These are phyloP conservation scores for Spermophilus dauricus DNA, from an alignment of 2,113 vertebrate species.

Conservation along the genomic window DNA sequence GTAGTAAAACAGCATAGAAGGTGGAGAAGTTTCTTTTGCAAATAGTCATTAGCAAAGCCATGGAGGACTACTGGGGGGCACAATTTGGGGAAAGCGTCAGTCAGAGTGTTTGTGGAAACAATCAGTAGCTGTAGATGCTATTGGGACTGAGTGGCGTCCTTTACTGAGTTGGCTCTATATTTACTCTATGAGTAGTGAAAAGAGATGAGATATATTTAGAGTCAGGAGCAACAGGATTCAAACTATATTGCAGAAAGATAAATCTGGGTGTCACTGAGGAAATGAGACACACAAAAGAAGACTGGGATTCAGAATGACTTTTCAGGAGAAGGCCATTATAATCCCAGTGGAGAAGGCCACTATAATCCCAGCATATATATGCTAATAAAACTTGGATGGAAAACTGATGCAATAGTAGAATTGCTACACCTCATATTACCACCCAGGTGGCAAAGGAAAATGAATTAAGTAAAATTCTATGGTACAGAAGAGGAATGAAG, in stretches of 20 bases:
- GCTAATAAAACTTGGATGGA: neutral
- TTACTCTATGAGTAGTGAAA: neutral
- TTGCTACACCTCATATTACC: neutral
- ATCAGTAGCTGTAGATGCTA: neutral
- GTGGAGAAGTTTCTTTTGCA: neutral
- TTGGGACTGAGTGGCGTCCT: neutral
- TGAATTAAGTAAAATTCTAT: neutral
- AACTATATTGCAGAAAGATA: neutral
- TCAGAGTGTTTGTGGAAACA: neutral
- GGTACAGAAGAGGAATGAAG: neutral
- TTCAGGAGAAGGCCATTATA: neutral
- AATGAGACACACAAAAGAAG: neutral
- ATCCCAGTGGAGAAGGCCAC: neutral
- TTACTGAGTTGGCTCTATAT: neutral
- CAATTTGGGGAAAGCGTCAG: neutral
- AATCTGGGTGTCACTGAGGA: neutral
- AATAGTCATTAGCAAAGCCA: neutral
- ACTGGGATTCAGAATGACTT: constrained; percentile 3
- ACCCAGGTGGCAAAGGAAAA: neutral
- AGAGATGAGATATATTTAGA: neutral
- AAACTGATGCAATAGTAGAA: neutral
- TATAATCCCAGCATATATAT: neutral
- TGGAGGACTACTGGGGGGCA: neutral
- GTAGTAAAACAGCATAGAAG: neutral
- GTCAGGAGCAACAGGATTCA: neutral